phyloP scores from a whole-genome alignment of 2,888 invertebrate genomes.

The Apamea sordens region DNA sequence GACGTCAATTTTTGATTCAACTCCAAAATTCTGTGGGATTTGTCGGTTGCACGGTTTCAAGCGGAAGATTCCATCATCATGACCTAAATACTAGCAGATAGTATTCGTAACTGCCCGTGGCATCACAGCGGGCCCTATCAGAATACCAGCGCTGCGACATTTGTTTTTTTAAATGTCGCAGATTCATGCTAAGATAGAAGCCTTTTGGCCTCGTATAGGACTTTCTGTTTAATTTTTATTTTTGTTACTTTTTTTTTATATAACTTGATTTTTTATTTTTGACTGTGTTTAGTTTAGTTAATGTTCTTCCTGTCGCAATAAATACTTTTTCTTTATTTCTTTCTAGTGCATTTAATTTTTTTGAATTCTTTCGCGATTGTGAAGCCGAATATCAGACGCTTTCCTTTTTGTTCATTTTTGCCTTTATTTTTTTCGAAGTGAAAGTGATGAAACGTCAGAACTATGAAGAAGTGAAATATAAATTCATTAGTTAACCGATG shows the following conservation, averaged over 20 bases:
- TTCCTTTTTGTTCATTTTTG: neutral
- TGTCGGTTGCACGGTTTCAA: neutral
- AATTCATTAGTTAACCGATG: neutral
- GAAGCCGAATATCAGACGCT: neutral
- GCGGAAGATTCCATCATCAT: neutral
- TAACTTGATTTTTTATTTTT: too few species aligned
- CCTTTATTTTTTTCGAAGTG: neutral
- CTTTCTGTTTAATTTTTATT: too few species aligned
- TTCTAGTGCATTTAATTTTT: neutral
- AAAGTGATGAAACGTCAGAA: neutral
- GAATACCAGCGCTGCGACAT: too few species aligned
- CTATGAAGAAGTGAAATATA: neutral
- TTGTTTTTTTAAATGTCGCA: too few species aligned
- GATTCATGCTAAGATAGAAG: too few species aligned
- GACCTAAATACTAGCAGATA: neutral
- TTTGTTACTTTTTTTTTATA: too few species aligned
- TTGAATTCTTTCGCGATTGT: neutral
- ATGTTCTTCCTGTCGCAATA: too few species aligned
- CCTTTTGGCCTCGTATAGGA: too few species aligned
- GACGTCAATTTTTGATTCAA: constrained; percentile 36
- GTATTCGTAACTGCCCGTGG: neutral
- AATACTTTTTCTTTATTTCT: too few species aligned
- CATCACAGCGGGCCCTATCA: too few species aligned
- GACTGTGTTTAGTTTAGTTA: too few species aligned
- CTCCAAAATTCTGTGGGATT: neutral